Base-by-base conservation (phyloP, 2,888 invertebrate genomes). In the Megalurothrips usitatus region DNA sequence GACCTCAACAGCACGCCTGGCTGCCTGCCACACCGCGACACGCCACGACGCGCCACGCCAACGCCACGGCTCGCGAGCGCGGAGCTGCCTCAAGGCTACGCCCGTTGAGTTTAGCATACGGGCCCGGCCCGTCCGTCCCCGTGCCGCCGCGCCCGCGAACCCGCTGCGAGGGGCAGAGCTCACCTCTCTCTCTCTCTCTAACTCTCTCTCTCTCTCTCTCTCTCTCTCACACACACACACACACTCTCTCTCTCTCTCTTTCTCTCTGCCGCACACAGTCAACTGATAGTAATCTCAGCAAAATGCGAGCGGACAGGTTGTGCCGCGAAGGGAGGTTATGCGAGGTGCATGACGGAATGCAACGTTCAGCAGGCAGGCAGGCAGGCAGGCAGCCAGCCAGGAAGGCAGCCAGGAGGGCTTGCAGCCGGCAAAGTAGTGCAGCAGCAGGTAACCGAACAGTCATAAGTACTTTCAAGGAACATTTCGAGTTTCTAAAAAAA, bases 81-180 rank as follows among this genome's bases (percentile, higher is more conserved):
- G 58, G 68, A 43, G 23, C 68, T 23, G 68, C 68, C 68, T 75
- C 68, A 75, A 75, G 68, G 68, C 68, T 75, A 26, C 68, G 26
- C 23, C 23, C 23, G 68, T 75, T 75, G 68, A 23, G 68, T 75
- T 75, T 75, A 75, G 68, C 68, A 75, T 75, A 75, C 26, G 26
- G 23, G 68, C 23, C 19, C 68, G 23, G 23, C 68, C 58, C 58
- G 58, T 58, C 14, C 17, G 14, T 11, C n/a, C 58, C 58, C 58
- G 58, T 58, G 19, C 17, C 58, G 58, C n/a, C 58, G 19, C 58
- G 58, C 58, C 58, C 11, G 1, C 17, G 52, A 19, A 58, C n/a
- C 58, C 52, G 52, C 52, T 52, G 58, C 58, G 34, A 43, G 34
- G 6, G 34, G 34, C 34, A 43, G 3, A 43, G 34, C 34, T 43